Percentiles rank a stretch among this genome's conserved stretches.
These are phyloP conservation scores for Sander lucioperca DNA, from an alignment of 2,113 vertebrate genomes.

Conservation along the genomic window DNA sequence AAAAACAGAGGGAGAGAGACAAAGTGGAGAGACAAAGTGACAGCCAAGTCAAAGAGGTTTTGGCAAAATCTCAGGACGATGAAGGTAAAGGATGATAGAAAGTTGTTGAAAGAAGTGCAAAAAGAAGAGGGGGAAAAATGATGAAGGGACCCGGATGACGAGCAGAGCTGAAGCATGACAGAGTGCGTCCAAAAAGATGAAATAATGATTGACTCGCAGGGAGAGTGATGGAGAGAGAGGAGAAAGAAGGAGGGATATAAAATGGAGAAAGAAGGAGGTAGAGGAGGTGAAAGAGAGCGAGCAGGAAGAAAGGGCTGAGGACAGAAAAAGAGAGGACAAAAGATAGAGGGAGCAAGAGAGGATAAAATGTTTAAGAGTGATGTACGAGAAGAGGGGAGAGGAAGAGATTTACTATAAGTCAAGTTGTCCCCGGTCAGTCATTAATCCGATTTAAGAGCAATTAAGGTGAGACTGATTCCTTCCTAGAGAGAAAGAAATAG, in stretches of 20 bases:
- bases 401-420: conserved; percentile 84
- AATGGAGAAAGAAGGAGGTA: conserved; percentile 20
- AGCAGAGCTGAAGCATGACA: conserved; percentile 60
- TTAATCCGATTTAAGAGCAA: conserved; percentile 88
- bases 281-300: conserved; percentile 17
- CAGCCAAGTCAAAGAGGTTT: conserved; percentile 41
- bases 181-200: conserved; percentile 56
- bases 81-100: conserved; percentile 57
- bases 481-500: conserved; percentile 79
- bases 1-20: background rate
- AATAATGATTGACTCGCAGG: conserved; percentile 45
- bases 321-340: conserved; percentile 27
- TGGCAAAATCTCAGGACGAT: conserved; percentile 50
- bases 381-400: conserved; percentile 69
- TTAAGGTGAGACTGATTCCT: conserved; percentile 86
- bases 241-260: conserved; percentile 30
- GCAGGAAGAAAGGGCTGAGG: conserved; percentile 27
- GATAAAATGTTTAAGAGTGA: conserved; percentile 73
- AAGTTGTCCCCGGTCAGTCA: conserved; percentile 85
- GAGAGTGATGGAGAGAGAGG: conserved; percentile 38
- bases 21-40: conserved; percentile 36
- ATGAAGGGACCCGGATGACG: conserved; percentile 52
- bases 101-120: conserved; percentile 43
- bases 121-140: conserved; percentile 48
- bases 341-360: conserved; percentile 53